Percentiles rank a stretch among this genome's conserved stretches.
Evolutionary conservation across 2,797 vertebrate genomes (phyloP).

Genomic region (Sebastolobus altivelis): DNA sequence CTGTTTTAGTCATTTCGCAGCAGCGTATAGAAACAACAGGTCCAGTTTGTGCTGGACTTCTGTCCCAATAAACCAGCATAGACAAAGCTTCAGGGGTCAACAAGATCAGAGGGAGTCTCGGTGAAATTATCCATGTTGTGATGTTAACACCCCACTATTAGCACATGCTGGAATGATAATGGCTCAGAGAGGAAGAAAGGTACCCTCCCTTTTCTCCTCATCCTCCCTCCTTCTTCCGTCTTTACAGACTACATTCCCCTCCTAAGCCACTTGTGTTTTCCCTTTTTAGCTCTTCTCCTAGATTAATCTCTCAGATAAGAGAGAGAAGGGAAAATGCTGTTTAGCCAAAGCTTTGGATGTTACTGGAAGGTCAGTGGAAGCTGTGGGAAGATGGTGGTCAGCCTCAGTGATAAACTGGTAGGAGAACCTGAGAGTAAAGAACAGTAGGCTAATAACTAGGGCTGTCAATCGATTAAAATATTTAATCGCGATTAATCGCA

Average conservation of each 20-base stretch:
- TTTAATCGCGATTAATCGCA: no score
- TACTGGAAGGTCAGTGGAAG: conserved; percentile 7
- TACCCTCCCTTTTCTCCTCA: conserved; percentile 25
- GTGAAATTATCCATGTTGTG: conserved; percentile 57
- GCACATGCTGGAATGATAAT: conserved; percentile 72
- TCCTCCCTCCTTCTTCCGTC: conserved; percentile 18
- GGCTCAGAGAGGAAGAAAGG: conserved; percentile 49
- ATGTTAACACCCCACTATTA: conserved; percentile 73
- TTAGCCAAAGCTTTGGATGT: background rate
- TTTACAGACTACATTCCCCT: conserved; percentile 16
- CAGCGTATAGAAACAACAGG: background rate
- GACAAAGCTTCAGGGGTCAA: conserved; percentile 21
- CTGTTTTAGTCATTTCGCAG: background rate
- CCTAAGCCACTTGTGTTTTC: conserved; percentile 31
- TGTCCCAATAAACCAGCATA: background rate
- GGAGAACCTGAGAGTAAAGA: background rate
- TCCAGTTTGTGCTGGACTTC: background rate
- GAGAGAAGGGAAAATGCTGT: background rate
- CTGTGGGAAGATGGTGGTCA: conserved; percentile 1
- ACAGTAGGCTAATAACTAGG: background rate
- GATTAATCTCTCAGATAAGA: conserved; percentile 31
- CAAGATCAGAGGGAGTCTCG: conserved; percentile 30
- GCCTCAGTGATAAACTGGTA: background rate
- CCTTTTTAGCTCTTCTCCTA: conserved; percentile 21
- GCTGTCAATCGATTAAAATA: no score